A percentile compares a stretch with the other conserved stretches of the same genome.
These are phyloP conservation scores for Chlorospingus semifuscus DNA, from an alignment of 2,797 vertebrate genomes.

Conservation along the genomic window DNA sequence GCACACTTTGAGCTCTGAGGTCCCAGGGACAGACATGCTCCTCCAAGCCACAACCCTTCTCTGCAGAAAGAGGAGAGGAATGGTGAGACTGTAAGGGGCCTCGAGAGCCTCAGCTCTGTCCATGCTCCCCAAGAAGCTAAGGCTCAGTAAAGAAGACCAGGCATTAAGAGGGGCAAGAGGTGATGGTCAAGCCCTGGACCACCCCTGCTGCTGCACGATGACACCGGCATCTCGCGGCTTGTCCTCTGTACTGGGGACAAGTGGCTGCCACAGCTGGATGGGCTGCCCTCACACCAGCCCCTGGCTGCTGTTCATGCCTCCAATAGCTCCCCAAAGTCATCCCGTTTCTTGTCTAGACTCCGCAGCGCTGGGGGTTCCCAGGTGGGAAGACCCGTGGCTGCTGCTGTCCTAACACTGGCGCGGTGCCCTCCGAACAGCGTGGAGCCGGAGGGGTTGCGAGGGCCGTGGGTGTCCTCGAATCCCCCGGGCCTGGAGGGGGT, in stretches of 20 bases:
- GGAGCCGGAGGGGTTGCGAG: neutral
- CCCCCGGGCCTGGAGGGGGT: neutral
- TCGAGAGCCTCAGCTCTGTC: neutral
- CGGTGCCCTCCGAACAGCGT: neutral
- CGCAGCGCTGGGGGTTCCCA: accelerated
- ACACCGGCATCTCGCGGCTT: neutral
- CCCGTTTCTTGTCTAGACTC: neutral
- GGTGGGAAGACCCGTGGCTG: too few species aligned
- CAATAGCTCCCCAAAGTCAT: neutral
- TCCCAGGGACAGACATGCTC: neutral
- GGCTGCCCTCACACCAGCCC: neutral
- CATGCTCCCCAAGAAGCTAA: neutral
- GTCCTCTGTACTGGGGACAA: neutral
- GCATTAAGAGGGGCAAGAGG: neutral
- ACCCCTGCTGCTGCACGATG: neutral
- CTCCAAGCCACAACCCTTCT: neutral
- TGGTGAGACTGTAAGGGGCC: neutral
- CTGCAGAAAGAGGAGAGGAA: neutral
- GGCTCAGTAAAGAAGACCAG: neutral
- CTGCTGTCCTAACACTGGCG: neutral
- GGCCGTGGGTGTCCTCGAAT: neutral
- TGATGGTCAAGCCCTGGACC: neutral
- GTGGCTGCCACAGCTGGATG: neutral
- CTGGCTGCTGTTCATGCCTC: accelerated
- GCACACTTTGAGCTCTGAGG: neutral